phyloP scores from a whole-genome alignment of 2,113 vertebrate species.

The Chionomys nivalis region DNA sequence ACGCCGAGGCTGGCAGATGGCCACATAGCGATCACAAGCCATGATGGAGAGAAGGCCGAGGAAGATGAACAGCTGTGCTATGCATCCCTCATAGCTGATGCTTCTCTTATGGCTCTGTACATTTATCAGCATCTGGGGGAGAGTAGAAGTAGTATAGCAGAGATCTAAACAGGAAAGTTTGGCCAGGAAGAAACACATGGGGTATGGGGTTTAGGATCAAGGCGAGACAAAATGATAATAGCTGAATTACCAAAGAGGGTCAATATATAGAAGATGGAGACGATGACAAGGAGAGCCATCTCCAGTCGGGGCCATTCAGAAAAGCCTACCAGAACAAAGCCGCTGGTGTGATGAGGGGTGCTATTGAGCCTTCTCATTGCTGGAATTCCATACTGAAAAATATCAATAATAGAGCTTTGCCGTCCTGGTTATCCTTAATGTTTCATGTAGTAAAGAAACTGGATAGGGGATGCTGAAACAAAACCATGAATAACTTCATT shows the following conservation, averaged over 20 bases:
- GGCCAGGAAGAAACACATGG: conserved; percentile 28
- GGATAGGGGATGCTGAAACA: neutral
- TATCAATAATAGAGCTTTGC: neutral
- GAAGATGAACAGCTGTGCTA: conserved; percentile 63
- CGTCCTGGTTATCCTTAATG: neutral
- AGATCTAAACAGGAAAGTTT: neutral
- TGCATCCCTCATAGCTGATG: conserved; percentile 33
- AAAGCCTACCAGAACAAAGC: conserved; percentile 62
- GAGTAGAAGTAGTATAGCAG: conserved; percentile 48
- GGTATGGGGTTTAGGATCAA: conserved; percentile 40
- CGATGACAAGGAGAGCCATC: conserved; percentile 15
- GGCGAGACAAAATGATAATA: conserved; percentile 26
- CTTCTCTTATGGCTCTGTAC: conserved; percentile 27
- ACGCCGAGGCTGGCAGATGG: neutral
- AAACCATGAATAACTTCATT: neutral
- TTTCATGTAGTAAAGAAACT: neutral
- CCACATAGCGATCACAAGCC: neutral
- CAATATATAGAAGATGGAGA: conserved; percentile 59
- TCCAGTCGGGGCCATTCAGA: conserved; percentile 61
- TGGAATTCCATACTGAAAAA: neutral
- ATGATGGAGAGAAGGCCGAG: conserved; percentile 53
- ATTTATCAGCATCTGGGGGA: conserved; percentile 60
- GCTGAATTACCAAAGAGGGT: conserved; percentile 63
- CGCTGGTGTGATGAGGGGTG: neutral
- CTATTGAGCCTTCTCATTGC: conserved; percentile 30